Percentiles rank a stretch among this genome's conserved stretches.
These are phyloP conservation scores for Poecilus cupreus DNA, from an alignment of 2,888 invertebrate genomes.

Conservation along the genomic window DNA sequence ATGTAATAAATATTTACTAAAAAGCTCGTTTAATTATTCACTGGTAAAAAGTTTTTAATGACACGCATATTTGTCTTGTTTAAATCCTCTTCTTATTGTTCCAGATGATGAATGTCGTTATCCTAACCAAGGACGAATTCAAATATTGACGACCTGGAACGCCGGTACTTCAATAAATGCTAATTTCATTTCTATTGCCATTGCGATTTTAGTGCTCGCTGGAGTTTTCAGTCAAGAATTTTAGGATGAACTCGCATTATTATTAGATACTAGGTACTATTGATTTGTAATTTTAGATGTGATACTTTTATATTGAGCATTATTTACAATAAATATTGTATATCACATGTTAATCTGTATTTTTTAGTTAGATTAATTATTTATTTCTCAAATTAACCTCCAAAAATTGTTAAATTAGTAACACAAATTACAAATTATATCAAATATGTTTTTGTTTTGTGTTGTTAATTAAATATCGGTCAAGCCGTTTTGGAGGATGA, in stretches of 20 bases:
- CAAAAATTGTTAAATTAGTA: too few relatives aligned
- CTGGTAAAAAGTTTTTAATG: constrained; percentile 14
- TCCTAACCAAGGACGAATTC: constrained; percentile 78
- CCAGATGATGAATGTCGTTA: constrained; percentile 80
- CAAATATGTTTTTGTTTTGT: too few relatives aligned
- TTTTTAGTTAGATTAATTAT: too few relatives aligned
- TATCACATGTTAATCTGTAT: too few relatives aligned
- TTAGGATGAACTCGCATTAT: background rate
- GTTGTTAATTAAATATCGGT: too few relatives aligned
- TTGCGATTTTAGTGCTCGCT: background rate
- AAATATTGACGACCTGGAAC: constrained; percentile 66
- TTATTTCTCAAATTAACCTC: too few relatives aligned
- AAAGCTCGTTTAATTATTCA: constrained; percentile 2
- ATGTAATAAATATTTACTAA: constrained; percentile 5
- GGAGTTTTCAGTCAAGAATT: background rate
- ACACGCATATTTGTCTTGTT: constrained; percentile 54
- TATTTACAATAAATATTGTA: background rate
- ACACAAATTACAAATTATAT: too few relatives aligned
- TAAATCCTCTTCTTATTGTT: constrained; percentile 63
- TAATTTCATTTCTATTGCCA: background rate
- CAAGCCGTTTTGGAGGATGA: too few relatives aligned
- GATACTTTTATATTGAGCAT: background rate
- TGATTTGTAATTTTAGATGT: background rate
- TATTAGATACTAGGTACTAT: too few relatives aligned
- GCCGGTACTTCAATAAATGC: background rate